A percentile compares a stretch with the other conserved stretches of the same genome.
These are phyloP conservation scores for Bombus affinis DNA, from an alignment of 1,140 invertebrate genomes.

Conservation along the genomic window DNA sequence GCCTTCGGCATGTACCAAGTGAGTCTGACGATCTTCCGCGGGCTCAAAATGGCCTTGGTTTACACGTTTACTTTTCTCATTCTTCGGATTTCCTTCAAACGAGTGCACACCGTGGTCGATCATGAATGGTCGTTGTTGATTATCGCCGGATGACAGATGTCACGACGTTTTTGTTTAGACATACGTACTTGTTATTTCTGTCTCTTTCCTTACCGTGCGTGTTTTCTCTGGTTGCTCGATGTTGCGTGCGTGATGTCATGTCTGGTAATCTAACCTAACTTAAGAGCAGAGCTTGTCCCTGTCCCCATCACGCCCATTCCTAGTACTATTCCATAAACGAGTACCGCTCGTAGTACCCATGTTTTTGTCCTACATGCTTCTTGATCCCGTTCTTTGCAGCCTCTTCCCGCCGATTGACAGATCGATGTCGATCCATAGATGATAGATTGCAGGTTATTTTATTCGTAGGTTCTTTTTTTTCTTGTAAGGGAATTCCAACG, in stretches of 20 bases:
- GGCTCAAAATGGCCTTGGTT: conserved; percentile 74
- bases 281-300: conserved; percentile 51
- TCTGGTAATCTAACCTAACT: conserved; percentile 72
- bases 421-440: conserved; percentile 33
- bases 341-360: conserved; percentile 1
- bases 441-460: neutral
- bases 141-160: conserved; percentile 40
- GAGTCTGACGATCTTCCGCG: conserved; percentile 68
- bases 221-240: conserved; percentile 26
- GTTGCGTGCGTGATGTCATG: conserved; percentile 73
- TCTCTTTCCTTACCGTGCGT: conserved; percentile 36
- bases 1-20: conserved; percentile 81
- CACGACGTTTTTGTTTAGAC: conserved; percentile 58
- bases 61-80: conserved; percentile 43
- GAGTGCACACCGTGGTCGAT: neutral
- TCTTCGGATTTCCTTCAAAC: neutral
- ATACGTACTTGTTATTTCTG: conserved; percentile 40
- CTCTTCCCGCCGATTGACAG: conserved; percentile 19
- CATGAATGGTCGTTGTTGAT: neutral
- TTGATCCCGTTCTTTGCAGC: conserved; percentile 28
- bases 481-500: neutral
- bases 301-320: conserved; percentile 78
- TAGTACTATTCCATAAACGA: conserved; percentile 60
- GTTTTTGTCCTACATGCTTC: conserved; percentile 33
- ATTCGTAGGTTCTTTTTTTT: conserved; percentile 1